These are phyloP conservation scores for Rhipidura dahli DNA, from an alignment of 2,113 vertebrate genomes.

Conservation along the genomic window DNA sequence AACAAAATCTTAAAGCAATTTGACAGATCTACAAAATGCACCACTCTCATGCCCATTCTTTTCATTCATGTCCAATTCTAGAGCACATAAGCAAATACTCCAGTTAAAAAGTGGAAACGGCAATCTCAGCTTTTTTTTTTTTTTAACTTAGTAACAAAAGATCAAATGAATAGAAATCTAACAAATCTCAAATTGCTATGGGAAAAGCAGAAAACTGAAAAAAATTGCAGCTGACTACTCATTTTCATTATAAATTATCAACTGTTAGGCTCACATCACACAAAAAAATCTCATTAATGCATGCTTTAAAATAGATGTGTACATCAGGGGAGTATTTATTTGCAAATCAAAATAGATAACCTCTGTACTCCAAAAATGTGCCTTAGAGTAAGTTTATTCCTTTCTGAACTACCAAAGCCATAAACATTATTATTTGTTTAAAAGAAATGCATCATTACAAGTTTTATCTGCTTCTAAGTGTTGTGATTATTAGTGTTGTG, in stretches of 20 bases:
- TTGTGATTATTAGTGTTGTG: not conserved
- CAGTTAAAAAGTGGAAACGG: not conserved
- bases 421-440: not conserved
- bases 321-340: not conserved
- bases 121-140: not conserved
- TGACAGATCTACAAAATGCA: not conserved
- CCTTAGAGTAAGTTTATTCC: not conserved
- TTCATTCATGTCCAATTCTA: not conserved
- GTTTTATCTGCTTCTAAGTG: not conserved
- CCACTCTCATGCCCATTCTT: not conserved
- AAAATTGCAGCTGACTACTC: not conserved
- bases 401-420: not conserved
- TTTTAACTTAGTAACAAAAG: not conserved
- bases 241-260: constrained; percentile 12
- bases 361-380: not conserved
- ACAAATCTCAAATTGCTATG: not conserved
- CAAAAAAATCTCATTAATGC: not conserved
- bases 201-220: constrained; percentile 5
- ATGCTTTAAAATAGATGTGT: constrained; percentile 2
- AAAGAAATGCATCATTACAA: not conserved
- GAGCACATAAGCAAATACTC: not conserved
- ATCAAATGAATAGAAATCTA: not conserved
- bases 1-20: not conserved
- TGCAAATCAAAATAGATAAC: not conserved
- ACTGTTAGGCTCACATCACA: not conserved